phyloP scores from a whole-genome alignment of 2,888 invertebrate species.

The Drosophila acutilabella region DNA sequence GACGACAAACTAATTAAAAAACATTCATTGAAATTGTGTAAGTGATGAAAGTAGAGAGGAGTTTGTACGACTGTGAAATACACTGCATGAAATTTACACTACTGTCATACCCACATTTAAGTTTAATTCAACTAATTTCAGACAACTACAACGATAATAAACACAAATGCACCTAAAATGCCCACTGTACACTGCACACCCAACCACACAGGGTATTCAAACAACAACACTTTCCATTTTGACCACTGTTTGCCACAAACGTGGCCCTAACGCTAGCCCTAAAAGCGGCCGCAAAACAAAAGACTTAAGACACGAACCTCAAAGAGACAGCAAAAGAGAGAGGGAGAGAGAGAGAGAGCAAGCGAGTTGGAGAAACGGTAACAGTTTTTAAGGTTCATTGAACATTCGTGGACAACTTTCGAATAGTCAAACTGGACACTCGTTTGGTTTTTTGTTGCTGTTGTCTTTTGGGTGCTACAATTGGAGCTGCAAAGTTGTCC shows the following conservation, averaged over 20 bases:
- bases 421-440: constrained; percentile 39
- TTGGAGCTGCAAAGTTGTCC: constrained; percentile 48
- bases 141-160: no score
- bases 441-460: constrained; percentile 25
- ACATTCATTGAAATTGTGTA: constrained; percentile 47
- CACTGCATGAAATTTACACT: no score
- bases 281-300: constrained; percentile 43
- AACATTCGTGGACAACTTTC: constrained; percentile 70
- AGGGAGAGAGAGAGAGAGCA: constrained; percentile 10
- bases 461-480: constrained; percentile 51
- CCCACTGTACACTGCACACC: neutral
- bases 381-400: constrained; percentile 72
- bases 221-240: constrained; percentile 35
- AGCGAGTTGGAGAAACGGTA: constrained; percentile 45
- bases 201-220: neutral
- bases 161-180: no score
- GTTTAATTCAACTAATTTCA: no score
- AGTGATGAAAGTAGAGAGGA: neutral
- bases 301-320: constrained; percentile 67
- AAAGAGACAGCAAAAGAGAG: neutral
- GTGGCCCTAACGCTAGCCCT: constrained; percentile 6
- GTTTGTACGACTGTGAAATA: no score
- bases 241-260: constrained; percentile 42
- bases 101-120: no score
- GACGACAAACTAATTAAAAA: constrained; percentile 54